Conservation (phyloP, 2,888 invertebrate species). For the Caenorhabditis sp. region DNA sequence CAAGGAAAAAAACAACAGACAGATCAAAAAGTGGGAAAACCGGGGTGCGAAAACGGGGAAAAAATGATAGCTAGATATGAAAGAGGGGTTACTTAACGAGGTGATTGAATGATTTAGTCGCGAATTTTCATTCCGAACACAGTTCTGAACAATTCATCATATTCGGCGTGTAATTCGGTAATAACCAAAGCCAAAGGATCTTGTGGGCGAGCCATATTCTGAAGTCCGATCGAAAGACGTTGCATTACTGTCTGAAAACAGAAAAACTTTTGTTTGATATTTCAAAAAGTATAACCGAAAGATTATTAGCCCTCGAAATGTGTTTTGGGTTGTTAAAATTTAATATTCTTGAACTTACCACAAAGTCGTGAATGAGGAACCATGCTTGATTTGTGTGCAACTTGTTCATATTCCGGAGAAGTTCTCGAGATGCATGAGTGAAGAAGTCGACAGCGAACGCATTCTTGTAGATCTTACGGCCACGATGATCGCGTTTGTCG, state of each 20-base stretch:
- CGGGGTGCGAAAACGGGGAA: background rate
- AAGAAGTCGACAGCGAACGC: constrained; percentile 69
- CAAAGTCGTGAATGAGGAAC: constrained; percentile 63
- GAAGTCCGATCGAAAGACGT: constrained; percentile 53
- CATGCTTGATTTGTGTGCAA: constrained; percentile 56
- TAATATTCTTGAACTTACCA: constrained; percentile 37
- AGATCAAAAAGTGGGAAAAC: background rate
- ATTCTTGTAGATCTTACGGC: constrained; percentile 62
- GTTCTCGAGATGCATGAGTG: constrained; percentile 53
- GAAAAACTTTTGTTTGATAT: background rate
- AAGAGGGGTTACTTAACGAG: background rate
- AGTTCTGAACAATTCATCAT: constrained; percentile 63
- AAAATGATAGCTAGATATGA: background rate
- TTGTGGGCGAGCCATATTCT: constrained; percentile 52
- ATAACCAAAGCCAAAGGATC: constrained; percentile 58
- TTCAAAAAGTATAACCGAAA: background rate
- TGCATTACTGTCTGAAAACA: constrained; percentile 51
- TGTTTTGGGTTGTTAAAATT: background rate
- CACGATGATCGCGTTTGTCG: constrained; percentile 58
- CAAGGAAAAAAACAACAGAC: constrained; percentile 2
- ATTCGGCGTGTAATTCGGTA: constrained; percentile 57
- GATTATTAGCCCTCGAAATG: background rate
- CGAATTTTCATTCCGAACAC: constrained; percentile 63
- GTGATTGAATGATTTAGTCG: background rate
- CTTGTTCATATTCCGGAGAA: constrained; percentile 52